Base-by-base conservation (phyloP, 2,888 invertebrate genomes). In the Coelogynopora nodosa region DNA sequence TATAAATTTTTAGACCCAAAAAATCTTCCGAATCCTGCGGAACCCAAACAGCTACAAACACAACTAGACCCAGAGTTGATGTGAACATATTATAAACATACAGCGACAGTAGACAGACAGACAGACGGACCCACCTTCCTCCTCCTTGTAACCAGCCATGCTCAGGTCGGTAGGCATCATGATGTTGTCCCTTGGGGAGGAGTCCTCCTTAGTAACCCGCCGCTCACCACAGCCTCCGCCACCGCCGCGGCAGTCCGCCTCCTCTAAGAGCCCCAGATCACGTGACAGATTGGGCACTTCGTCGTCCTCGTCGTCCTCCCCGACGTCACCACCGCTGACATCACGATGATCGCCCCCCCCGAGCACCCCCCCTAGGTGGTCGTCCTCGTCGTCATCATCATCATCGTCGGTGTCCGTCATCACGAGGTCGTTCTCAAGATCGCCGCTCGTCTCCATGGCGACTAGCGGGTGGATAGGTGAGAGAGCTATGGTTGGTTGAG, bases 391-490 rank as follows among this genome's bases (percentile, higher is more conserved):
- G 5, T 74, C 74, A 74, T 74, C 74, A 26, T 74, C 74, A 23
- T 74, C 74, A 26, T 74, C 74, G 74, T 74, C 74, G 2, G 74
- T 74, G 27, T 74, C 74, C 27, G 74, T 74, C 74, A 74, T 74
- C 23, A 74, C 74, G 18, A 74, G 27, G 23, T 74, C 74, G 5
- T 74, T 74, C 74, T 74, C 74, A 13, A 74, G 74, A 26, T 74
- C 74, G 23, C 74, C 74, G 74, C 74, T 74, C 5, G 74, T 74
- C 23, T 74, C 74, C 74, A 74, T 74, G 23, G 27, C 18, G 23
- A 23, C 74, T 74, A n/a, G n/a, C n/a, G n/a, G n/a, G n/a, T n/a
- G n/a, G n/a, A n/a, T n/a, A n/a, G n/a, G n/a, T n/a, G n/a, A n/a
- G n/a, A n/a, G n/a, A n/a, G n/a, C n/a, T n/a, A n/a, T n/a, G n/a